Percentiles rank a stretch among this genome's conserved stretches.
phyloP scores from a whole-genome alignment of 1,140 invertebrate species.

The Spodoptera frugiperda region DNA sequence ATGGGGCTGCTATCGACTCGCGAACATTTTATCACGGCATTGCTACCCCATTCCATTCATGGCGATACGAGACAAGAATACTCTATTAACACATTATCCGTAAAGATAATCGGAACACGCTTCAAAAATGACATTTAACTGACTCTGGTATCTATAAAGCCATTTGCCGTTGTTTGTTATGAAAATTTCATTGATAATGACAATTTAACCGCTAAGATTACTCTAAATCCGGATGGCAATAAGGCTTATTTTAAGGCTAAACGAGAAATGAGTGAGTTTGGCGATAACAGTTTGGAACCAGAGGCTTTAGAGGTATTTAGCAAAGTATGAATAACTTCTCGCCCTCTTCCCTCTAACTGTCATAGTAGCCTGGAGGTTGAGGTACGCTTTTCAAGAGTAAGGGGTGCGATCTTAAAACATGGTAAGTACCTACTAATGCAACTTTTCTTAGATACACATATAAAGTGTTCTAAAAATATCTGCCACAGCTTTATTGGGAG shows the following conservation, averaged over 20 bases:
- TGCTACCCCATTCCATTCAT: too few relatives aligned
- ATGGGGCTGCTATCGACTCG: too few relatives aligned
- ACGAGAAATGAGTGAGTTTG: conserved; percentile 27
- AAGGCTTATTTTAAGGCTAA: background rate
- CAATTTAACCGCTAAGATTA: conserved; percentile 37
- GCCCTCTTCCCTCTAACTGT: too few relatives aligned
- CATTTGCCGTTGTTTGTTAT: conserved; percentile 35
- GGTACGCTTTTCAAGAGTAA: too few relatives aligned
- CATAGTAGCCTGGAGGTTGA: too few relatives aligned
- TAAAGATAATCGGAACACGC: background rate
- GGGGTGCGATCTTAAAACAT: too few relatives aligned
- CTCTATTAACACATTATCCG: background rate
- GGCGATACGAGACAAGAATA: background rate
- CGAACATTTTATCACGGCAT: too few relatives aligned
- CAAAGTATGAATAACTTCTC: background rate
- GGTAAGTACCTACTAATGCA: too few relatives aligned
- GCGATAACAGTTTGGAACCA: background rate
- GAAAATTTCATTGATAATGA: conserved; percentile 44
- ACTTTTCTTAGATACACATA: too few relatives aligned
- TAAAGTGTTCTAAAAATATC: too few relatives aligned
- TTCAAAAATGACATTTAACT: conserved; percentile 2
- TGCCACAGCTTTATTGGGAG: too few relatives aligned
- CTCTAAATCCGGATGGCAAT: background rate
- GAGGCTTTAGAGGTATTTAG: background rate
- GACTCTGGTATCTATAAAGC: conserved; percentile 10